These are phyloP conservation scores for Pongo pygmaeus DNA, from an alignment of 2,113 vertebrate species.

Conservation along the genomic window DNA sequence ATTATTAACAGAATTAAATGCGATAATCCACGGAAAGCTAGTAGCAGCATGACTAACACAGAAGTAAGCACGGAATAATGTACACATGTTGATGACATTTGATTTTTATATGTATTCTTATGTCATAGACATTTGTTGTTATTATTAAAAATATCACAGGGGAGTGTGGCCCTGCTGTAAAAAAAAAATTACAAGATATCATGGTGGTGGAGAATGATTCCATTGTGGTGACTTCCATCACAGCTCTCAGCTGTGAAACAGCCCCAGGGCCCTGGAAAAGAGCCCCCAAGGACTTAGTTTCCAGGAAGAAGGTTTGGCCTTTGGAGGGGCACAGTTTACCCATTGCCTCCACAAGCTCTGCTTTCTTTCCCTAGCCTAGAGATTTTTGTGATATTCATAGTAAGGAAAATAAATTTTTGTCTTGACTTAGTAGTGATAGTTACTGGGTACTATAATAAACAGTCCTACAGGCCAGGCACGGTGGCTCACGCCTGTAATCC, in stretches of 20 bases:
- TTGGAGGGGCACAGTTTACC: not conserved
- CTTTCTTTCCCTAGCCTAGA: not conserved
- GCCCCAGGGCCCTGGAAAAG: not conserved
- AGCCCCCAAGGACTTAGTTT: not conserved
- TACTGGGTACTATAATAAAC: not conserved
- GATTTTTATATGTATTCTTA: not conserved
- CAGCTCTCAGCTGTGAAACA: not conserved
- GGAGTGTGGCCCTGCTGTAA: not conserved
- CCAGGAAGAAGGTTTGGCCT: not conserved
- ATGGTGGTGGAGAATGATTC: not conserved
- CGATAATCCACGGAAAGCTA: not conserved
- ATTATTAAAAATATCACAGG: not conserved
- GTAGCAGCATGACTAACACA: not conserved
- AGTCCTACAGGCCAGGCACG: not conserved
- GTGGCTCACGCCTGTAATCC: no score
- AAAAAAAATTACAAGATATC: not conserved
- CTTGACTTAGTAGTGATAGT: not conserved
- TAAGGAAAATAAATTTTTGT: not conserved
- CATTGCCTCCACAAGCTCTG: not conserved
- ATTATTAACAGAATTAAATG: not conserved
- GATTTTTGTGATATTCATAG: not conserved
- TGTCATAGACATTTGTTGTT: not conserved
- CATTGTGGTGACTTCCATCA: not conserved
- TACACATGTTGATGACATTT: not conserved
- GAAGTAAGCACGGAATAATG: not conserved